A percentile compares a stretch with the other conserved stretches of the same genome.
phyloP scores from a whole-genome alignment of 2,113 vertebrate genomes.

The Tenrec ecaudatus region DNA sequence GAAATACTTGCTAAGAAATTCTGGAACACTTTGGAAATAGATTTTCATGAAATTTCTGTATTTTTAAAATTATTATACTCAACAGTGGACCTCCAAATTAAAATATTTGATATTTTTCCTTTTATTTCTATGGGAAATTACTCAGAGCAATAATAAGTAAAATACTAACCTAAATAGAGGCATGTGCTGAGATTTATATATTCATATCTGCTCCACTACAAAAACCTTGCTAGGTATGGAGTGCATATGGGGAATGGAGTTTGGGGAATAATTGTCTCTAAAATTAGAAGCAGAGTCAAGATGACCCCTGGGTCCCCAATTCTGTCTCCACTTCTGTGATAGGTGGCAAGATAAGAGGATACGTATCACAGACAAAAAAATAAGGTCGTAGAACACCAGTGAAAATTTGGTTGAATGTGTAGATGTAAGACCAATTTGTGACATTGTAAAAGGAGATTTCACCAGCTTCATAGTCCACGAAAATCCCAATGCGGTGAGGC shows the following conservation, averaged over 20 bases:
- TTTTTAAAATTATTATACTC: background rate
- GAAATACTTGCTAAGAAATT: background rate
- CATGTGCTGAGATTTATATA: background rate
- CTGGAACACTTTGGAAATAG: background rate
- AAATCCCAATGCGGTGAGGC: slow-evolving; percentile 88
- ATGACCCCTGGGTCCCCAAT: fast-evolving
- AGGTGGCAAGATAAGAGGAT: slow-evolving; percentile 63
- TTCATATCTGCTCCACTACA: background rate
- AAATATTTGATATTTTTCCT: background rate
- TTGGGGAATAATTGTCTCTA: background rate
- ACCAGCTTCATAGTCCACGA: slow-evolving; percentile 91
- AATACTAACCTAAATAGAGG: background rate
- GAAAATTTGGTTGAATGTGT: slow-evolving; percentile 91
- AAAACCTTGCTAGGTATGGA: no score
- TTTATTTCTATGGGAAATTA: background rate
- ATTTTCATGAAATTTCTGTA: background rate
- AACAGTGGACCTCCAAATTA: background rate
- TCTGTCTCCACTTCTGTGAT: background rate
- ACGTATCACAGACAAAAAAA: slow-evolving; percentile 89
- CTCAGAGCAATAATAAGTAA: background rate
- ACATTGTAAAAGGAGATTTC: slow-evolving; percentile 91
- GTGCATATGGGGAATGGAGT: background rate
- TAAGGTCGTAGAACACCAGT: slow-evolving; percentile 89
- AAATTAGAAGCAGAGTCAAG: background rate
- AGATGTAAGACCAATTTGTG: slow-evolving; percentile 87